phyloP scores from a whole-genome alignment of 1,140 invertebrate species.

The Dendrolimus punctatus region DNA sequence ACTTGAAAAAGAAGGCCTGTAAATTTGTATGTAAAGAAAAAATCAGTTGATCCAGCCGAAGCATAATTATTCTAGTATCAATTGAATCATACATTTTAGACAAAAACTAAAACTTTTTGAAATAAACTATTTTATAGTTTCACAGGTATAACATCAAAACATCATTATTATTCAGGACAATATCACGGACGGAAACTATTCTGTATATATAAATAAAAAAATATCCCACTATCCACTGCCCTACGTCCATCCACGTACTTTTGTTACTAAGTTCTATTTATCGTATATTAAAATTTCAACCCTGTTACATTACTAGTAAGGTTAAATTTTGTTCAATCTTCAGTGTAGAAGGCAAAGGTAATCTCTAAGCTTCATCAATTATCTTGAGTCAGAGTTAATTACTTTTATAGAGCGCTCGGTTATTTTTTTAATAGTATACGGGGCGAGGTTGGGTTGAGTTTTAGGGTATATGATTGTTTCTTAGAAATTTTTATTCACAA shows the following conservation, averaged over 20 bases:
- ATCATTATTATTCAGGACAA: conserved; percentile 44
- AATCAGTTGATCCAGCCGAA: neutral
- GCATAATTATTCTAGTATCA: no score
- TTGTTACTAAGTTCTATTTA: conserved; percentile 27
- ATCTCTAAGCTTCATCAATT: conserved; percentile 68
- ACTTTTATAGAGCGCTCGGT: conserved; percentile 61
- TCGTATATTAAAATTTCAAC: conserved; percentile 16
- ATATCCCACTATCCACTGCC: conserved; percentile 31
- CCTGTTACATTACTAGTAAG: conserved; percentile 13
- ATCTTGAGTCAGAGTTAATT: conserved; percentile 65
- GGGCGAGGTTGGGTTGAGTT: conserved; percentile 22
- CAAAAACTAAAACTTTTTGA: neutral
- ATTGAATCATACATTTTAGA: neutral
- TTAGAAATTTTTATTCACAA: conserved; percentile 24
- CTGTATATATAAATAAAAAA: conserved; percentile 32
- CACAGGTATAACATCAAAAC: conserved; percentile 33
- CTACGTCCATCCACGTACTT: conserved; percentile 37
- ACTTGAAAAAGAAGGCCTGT: no score
- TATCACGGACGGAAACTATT: conserved; percentile 25
- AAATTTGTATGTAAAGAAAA: neutral
- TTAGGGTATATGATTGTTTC: conserved; percentile 33
- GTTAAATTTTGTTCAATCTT: conserved; percentile 16
- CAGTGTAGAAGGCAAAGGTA: conserved; percentile 35
- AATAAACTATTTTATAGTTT: neutral
- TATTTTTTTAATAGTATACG: conserved; percentile 48